These are phyloP conservation scores for Uromys caudimaculatus DNA, from an alignment of 2,797 vertebrate species.

Conservation along the genomic window DNA sequence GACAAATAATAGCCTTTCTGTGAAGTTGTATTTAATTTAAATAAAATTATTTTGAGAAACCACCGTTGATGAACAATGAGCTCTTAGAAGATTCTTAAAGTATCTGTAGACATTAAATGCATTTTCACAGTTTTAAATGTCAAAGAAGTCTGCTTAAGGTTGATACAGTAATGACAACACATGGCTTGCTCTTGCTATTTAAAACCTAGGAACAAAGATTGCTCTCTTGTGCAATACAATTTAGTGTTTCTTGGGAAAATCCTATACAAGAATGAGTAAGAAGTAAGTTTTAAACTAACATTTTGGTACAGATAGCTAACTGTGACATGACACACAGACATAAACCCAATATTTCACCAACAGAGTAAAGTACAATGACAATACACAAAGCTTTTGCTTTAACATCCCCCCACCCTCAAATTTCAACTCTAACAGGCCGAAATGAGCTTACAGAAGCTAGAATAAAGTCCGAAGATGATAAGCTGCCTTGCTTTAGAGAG, in stretches of 20 bases:
- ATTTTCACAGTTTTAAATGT: slow-evolving; percentile 60
- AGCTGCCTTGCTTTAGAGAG: slow-evolving; percentile 7
- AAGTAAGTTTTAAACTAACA: slow-evolving; percentile 8
- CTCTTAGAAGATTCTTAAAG: slow-evolving; percentile 25
- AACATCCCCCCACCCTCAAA: neutral
- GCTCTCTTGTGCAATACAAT: slow-evolving; percentile 32
- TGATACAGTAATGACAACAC: slow-evolving; percentile 1
- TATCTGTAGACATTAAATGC: slow-evolving; percentile 65
- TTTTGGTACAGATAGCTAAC: neutral
- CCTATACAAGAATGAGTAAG: slow-evolving; percentile 15
- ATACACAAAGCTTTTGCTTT: neutral
- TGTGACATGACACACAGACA: neutral
- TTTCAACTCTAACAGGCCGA: slow-evolving; percentile 21
- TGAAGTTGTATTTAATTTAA: slow-evolving; percentile 45
- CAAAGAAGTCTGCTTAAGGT: slow-evolving; percentile 41
- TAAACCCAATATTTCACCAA: neutral
- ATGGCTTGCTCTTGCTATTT: slow-evolving; percentile 23
- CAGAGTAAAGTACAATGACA: slow-evolving; percentile 48
- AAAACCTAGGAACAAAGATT: slow-evolving; percentile 52
- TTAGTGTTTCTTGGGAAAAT: slow-evolving; percentile 63
- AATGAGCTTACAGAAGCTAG: slow-evolving; percentile 19
- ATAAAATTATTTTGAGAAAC: slow-evolving; percentile 61
- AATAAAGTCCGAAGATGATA: slow-evolving; percentile 8
- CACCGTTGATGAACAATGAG: slow-evolving; percentile 62
- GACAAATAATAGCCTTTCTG: slow-evolving; percentile 32